Evolutionary conservation across 2,888 invertebrate species (phyloP).

Genomic region (Seladonia tumulorum): DNA sequence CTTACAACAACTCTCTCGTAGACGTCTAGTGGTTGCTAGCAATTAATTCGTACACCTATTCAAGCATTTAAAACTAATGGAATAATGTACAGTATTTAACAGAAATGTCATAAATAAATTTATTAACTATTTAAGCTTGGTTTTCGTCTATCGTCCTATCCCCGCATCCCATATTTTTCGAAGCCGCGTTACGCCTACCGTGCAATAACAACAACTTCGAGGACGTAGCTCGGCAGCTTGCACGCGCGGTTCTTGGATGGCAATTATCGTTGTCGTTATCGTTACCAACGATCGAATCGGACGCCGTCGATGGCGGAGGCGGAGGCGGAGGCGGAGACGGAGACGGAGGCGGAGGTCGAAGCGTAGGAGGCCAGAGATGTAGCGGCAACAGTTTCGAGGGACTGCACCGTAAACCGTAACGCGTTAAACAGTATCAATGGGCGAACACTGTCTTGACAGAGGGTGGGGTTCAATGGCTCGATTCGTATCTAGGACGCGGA

Average conservation of each 20-base stretch:
- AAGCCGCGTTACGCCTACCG: background rate
- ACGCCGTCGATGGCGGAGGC: too few species aligned
- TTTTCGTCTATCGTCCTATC: background rate
- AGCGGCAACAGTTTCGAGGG: background rate
- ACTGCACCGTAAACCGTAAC: background rate
- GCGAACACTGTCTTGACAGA: background rate
- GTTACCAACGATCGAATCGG: background rate
- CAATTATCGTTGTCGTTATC: background rate
- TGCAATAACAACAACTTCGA: background rate
- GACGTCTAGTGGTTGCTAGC: conserved; percentile 66
- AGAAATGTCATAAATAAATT: conserved; percentile 71
- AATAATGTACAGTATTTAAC: conserved; percentile 75
- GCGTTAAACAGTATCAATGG: background rate
- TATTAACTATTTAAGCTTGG: conserved; percentile 59
- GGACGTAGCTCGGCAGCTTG: too few species aligned
- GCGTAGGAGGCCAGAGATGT: background rate
- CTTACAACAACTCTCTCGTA: conserved; percentile 52
- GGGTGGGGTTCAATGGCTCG: background rate
- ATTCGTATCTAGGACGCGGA: background rate
- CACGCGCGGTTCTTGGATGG: too few species aligned
- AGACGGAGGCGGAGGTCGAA: background rate
- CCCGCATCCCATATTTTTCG: background rate
- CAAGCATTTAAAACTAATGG: conserved; percentile 58
- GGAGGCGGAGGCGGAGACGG: background rate
- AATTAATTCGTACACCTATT: conserved; percentile 69